Conservation (phyloP, 2,797 vertebrate species). For the Sebastes nivosus region DNA sequence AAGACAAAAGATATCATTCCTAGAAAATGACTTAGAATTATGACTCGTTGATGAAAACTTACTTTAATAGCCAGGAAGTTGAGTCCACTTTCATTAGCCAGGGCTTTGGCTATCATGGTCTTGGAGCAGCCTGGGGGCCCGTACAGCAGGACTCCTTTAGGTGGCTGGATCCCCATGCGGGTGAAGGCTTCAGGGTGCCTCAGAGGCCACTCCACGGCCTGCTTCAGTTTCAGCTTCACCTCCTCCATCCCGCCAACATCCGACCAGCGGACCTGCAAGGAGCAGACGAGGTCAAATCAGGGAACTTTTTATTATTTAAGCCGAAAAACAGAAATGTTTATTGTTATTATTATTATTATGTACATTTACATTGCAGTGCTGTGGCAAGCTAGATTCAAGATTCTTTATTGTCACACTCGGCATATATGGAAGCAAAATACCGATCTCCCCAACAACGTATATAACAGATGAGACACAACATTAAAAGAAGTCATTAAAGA, state of each 20-base stretch:
- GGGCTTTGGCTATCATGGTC: conserved; percentile 97
- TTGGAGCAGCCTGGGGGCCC: conserved; percentile 98
- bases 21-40: background rate
- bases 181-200: conserved; percentile 91
- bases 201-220: conserved; percentile 97
- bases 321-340: background rate
- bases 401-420: too few relatives aligned
- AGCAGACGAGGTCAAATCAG: background rate
- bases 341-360: too few relatives aligned
- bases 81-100: conserved; percentile 94
- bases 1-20: background rate
- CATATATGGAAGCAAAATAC: too few relatives aligned
- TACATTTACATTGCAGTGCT: too few relatives aligned
- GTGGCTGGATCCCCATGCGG: conserved; percentile 93
- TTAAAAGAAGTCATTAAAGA: too few relatives aligned
- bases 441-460: too few relatives aligned
- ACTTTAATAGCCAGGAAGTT: conserved; percentile 98
- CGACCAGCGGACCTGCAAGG: conserved; percentile 91
- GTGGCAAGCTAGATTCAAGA: too few relatives aligned
- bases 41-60: conserved; percentile 24
- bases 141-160: conserved; percentile 93
- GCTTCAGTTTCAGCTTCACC: conserved; percentile 93
- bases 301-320: background rate
- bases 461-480: too few relatives aligned
- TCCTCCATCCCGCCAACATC: conserved; percentile 95